A percentile compares a stretch with the other conserved stretches of the same genome.
These are phyloP conservation scores for Lepidurus couesii DNA, from an alignment of 1,140 invertebrate species.

Conservation along the genomic window DNA sequence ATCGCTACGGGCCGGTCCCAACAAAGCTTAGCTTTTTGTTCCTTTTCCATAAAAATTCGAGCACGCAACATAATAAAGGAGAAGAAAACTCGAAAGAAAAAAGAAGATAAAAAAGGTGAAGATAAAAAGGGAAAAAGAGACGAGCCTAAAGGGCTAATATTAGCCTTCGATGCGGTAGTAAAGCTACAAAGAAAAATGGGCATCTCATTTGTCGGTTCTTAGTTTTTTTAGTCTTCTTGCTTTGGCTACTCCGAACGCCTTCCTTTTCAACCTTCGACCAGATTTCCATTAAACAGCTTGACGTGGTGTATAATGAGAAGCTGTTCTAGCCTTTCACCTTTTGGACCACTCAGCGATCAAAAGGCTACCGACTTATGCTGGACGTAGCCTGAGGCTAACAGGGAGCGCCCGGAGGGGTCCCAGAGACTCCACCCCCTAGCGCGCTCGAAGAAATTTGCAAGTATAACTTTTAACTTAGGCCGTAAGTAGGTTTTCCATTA, in stretches of 20 bases:
- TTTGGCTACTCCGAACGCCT: neutral
- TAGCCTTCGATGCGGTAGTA: neutral
- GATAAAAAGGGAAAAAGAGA: neutral
- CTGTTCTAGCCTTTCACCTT: neutral
- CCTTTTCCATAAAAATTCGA: neutral
- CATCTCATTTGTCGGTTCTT: slow-evolving; percentile 10
- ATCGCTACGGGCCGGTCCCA: neutral
- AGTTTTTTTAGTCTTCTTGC: neutral
- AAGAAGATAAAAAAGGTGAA: neutral
- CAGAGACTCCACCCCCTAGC: neutral
- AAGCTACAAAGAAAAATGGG: slow-evolving; percentile 19
- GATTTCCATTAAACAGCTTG: neutral
- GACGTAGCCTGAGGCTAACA: neutral
- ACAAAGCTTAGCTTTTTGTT: neutral
- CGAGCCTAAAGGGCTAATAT: neutral
- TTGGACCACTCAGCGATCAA: slow-evolving; percentile 3
- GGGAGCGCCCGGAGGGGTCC: neutral
- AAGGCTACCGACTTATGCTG: neutral
- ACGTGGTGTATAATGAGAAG: neutral
- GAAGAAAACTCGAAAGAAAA: neutral
- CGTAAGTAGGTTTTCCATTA: neutral
- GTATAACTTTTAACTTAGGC: neutral
- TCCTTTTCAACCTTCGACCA: neutral
- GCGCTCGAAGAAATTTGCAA: neutral
- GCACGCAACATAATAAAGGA: neutral